Base-by-base conservation (phyloP, 2,888 invertebrate genomes). In the Drosophila robusta region DNA sequence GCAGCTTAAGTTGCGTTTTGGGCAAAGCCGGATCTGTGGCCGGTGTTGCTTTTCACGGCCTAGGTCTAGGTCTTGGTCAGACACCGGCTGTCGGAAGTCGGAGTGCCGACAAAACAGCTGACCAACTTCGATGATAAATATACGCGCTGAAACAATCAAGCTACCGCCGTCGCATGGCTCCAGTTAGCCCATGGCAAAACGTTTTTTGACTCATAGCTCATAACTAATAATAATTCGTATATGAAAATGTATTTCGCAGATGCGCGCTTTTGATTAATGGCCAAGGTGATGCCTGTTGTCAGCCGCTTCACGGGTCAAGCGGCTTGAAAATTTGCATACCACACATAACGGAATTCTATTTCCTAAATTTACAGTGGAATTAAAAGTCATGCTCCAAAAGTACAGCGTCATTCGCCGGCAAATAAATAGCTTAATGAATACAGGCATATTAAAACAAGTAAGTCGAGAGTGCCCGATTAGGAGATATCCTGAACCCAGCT, bases 21-120 rank as follows among this genome's bases (percentile, higher is more conserved):
- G 9, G 11, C 38, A 34, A 44, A 49, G 68, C 50, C 61, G 58
- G 32, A 56, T 29, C 52, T 47, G 12, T 41, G 32, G 41, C 52
- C 55, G 47, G 44, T 38, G 12, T n/a, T 39, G 29, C 14, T 32
- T 65, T 65, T 89, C 85, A 81, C 64, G 87, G 87, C 75, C 80
- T 80, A 68, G 80, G 80, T 80, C 85, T 85, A 80, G 85, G 80
- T 85, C 87, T 87, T 79, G 77, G 67, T 65, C 66, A 56, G 38
- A 61, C 57, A 41, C 63, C 74, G 75, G 65, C 61, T 82, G 67
- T 66, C 80, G 83, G 83, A 83, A 83, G 88, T 88, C 26, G 47
- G 3, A 51, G 18, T 41, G 61, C 42, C 56, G 51, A 56, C 65
- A 65, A 72, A 74, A 60, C 77, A 72, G 67, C 78, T 67, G 72